Percentiles rank a stretch among this genome's conserved stretches.
These are phyloP conservation scores for Syritta pipiens DNA, from an alignment of 2,888 invertebrate genomes.

Conservation along the genomic window DNA sequence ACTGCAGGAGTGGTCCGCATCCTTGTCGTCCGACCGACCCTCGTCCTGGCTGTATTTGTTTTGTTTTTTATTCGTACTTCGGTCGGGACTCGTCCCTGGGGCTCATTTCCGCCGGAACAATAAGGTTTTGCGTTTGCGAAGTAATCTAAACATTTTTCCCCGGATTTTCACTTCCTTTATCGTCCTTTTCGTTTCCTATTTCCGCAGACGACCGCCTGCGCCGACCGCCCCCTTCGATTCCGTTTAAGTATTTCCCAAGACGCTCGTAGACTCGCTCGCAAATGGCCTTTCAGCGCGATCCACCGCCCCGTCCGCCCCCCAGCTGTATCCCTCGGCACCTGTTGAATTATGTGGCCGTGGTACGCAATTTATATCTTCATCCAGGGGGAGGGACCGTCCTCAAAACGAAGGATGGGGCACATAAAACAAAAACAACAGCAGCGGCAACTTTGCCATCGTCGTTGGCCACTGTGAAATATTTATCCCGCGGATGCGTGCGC, in stretches of 20 bases:
- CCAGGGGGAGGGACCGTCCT: background rate
- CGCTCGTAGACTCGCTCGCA: slow-evolving; percentile 32
- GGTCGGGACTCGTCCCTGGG: slow-evolving; percentile 42
- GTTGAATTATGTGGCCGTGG: slow-evolving; percentile 59
- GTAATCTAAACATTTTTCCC: slow-evolving; percentile 60
- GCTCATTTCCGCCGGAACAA: slow-evolving; percentile 67
- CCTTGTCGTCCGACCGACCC: background rate
- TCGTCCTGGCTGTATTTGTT: slow-evolving; percentile 18
- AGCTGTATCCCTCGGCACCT: slow-evolving; percentile 46
- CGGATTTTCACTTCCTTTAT: slow-evolving; percentile 47
- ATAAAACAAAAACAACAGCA: slow-evolving; percentile 39
- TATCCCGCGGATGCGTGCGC: slow-evolving; percentile 25
- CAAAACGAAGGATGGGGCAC: slow-evolving; percentile 17
- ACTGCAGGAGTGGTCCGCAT: slow-evolving; percentile 14
- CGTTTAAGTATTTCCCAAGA: slow-evolving; percentile 60
- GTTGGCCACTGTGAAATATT: slow-evolving; percentile 27
- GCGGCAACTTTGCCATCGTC: slow-evolving; percentile 11
- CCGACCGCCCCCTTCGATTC: slow-evolving; percentile 22
- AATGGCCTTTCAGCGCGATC: slow-evolving; percentile 37
- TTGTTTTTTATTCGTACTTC: slow-evolving; percentile 16
- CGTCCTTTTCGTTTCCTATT: slow-evolving; percentile 45
- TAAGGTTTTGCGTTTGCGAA: slow-evolving; percentile 62
- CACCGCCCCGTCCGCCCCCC: background rate
- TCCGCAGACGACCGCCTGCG: background rate
- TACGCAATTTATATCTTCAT: slow-evolving; percentile 48